phyloP scores from a whole-genome alignment of 2,797 vertebrate genomes.

The Micromesistius poutassou region DNA sequence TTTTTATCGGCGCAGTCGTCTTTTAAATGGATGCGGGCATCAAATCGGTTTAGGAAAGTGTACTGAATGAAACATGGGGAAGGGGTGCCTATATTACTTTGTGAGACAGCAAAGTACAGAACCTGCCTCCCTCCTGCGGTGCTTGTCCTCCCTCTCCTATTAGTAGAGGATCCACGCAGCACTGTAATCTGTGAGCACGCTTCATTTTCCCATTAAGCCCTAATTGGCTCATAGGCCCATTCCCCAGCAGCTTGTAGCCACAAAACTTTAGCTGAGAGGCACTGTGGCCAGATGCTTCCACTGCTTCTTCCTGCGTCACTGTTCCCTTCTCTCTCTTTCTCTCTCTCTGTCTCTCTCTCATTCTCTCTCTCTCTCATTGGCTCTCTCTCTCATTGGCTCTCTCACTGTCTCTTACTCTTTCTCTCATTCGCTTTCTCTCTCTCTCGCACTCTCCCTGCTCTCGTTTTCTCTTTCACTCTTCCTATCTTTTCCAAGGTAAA shows the following conservation, averaged over 20 bases:
- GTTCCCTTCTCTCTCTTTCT: conserved; percentile 16
- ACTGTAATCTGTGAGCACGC: conserved; percentile 40
- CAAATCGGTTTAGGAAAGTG: not conserved
- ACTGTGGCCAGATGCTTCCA: not conserved
- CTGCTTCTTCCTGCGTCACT: not conserved
- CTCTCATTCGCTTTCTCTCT: conserved; percentile 8
- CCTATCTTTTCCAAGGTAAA: not conserved
- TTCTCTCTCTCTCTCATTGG: conserved; percentile 1
- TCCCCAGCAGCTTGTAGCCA: not conserved
- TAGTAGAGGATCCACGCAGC: conserved; percentile 21
- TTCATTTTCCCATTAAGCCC: conserved; percentile 55
- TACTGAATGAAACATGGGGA: not conserved
- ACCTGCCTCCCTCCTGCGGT: conserved; percentile 1
- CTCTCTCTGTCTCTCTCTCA: conserved; percentile 29
- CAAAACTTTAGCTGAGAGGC: not conserved
- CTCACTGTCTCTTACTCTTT: not conserved
- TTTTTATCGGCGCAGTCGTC: not conserved
- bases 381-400: conserved; percentile 27
- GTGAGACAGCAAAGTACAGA: not conserved
- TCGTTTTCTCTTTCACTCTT: not conserved
- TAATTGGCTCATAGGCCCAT: conserved; percentile 48
- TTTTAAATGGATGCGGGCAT: not conserved
- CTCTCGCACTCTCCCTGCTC: conserved; percentile 4
- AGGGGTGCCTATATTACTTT: not conserved
- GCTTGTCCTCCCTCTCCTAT: conserved; percentile 17